Conservation (phyloP, 2,888 invertebrate species). For the Drosophila siamana region DNA sequence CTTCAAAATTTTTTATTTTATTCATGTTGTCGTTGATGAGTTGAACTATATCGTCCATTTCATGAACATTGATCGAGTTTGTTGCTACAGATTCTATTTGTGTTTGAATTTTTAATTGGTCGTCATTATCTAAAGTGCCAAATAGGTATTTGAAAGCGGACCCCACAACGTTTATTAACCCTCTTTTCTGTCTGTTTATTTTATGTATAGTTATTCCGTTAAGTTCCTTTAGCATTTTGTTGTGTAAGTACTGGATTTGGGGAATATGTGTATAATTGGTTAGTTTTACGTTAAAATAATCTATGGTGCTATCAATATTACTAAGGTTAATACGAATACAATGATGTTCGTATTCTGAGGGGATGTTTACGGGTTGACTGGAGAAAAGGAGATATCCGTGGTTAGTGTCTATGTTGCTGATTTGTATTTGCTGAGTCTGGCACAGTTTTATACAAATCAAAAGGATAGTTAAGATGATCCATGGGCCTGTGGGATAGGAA, state of each 20-base stretch:
- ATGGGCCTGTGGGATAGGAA: not conserved
- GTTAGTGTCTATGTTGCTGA: not conserved
- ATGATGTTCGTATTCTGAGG: not conserved
- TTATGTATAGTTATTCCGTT: too few relatives aligned
- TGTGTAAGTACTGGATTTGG: too few relatives aligned
- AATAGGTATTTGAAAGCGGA: too few relatives aligned
- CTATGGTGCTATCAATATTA: not conserved
- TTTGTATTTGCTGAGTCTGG: not conserved
- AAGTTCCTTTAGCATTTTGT: too few relatives aligned
- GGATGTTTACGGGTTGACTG: too few relatives aligned
- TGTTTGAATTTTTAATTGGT: slow-evolving; percentile 5
- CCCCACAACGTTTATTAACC: too few relatives aligned
- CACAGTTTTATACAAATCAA: not conserved
- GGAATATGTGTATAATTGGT: too few relatives aligned
- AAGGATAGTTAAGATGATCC: too few relatives aligned
- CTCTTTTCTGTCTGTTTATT: too few relatives aligned
- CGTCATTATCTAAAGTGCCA: slow-evolving; percentile 2
- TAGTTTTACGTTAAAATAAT: slow-evolving; percentile 1
- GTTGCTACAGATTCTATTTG: slow-evolving; percentile 2
- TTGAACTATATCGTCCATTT: slow-evolving; percentile 1
- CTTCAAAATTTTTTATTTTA: not conserved
- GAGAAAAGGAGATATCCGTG: too few relatives aligned
- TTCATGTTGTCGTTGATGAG: not conserved
- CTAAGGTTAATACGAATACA: not conserved
- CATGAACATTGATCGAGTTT: slow-evolving; percentile 1